Conservation (phyloP, 2,113 vertebrate species). For the Ondatra zibethicus region DNA sequence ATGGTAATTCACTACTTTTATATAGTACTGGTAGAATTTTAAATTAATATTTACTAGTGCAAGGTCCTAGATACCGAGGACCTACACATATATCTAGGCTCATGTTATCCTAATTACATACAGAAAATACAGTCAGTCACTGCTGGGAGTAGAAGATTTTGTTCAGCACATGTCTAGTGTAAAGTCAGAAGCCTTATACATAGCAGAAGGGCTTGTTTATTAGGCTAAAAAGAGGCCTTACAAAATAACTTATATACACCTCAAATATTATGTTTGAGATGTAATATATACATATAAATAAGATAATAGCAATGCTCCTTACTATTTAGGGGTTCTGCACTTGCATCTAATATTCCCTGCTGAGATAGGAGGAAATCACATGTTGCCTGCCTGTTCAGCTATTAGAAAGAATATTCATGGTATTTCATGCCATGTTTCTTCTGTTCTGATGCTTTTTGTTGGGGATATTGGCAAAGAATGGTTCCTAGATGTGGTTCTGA, state of each 20-base stretch:
- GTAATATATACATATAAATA: background rate
- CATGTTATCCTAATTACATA: background rate
- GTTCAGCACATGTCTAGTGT: too few relatives aligned
- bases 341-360: background rate
- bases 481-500: background rate
- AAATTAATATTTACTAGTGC: background rate
- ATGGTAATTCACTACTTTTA: background rate
- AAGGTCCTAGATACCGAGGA: background rate
- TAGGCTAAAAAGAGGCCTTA: background rate
- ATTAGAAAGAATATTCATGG: too few relatives aligned
- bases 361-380: background rate
- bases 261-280: background rate
- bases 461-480: background rate
- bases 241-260: background rate
- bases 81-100: background rate
- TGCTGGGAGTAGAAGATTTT: accelerated
- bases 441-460: background rate
- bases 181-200: background rate
- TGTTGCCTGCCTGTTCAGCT: background rate
- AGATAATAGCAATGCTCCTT: background rate
- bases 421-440: background rate
- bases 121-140: background rate
- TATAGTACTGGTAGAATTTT: background rate
- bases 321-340: background rate
- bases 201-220: background rate